These are phyloP conservation scores for Hydropsyche betteni DNA, from an alignment of 2,888 invertebrate species.

Conservation along the genomic window DNA sequence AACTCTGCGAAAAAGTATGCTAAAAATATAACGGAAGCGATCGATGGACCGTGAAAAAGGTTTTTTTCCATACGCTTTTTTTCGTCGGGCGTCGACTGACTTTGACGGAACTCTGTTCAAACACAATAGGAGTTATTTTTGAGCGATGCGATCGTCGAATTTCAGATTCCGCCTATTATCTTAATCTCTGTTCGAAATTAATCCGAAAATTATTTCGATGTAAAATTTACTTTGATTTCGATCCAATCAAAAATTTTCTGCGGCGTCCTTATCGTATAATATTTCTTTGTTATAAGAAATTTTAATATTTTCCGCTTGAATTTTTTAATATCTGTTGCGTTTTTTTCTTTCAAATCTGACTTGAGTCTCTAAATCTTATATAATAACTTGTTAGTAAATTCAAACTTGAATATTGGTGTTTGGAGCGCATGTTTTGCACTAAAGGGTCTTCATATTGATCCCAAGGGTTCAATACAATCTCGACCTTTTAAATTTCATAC, in stretches of 20 bases:
- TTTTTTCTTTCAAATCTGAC: too few relatives aligned
- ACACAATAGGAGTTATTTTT: slow-evolving; percentile 17
- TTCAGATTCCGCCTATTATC: slow-evolving; percentile 8
- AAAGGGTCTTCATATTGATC: slow-evolving; percentile 21
- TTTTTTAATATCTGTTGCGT: too few relatives aligned
- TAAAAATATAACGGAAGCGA: slow-evolving; percentile 28
- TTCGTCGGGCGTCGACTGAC: background rate
- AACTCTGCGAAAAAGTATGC: slow-evolving; percentile 2
- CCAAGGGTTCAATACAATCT: slow-evolving; percentile 10
- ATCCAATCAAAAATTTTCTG: too few relatives aligned
- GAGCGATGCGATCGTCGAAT: background rate
- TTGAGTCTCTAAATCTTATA: background rate
- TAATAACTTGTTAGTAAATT: background rate
- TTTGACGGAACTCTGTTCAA: slow-evolving; percentile 4
- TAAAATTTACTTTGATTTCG: too few relatives aligned
- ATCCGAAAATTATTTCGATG: background rate
- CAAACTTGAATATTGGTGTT: slow-evolving; percentile 15
- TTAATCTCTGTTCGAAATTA: slow-evolving; percentile 14
- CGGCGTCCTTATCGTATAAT: too few relatives aligned
- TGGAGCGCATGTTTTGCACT: background rate
- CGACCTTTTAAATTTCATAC: slow-evolving; percentile 21
- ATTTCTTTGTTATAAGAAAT: too few relatives aligned
- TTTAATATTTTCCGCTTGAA: too few relatives aligned
- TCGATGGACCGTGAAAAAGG: slow-evolving; percentile 31
- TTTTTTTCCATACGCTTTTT: background rate